A percentile compares a stretch with the other conserved stretches of the same genome.
These are phyloP conservation scores for Timema cristinae DNA, from an alignment of 2,888 invertebrate species.

Conservation along the genomic window DNA sequence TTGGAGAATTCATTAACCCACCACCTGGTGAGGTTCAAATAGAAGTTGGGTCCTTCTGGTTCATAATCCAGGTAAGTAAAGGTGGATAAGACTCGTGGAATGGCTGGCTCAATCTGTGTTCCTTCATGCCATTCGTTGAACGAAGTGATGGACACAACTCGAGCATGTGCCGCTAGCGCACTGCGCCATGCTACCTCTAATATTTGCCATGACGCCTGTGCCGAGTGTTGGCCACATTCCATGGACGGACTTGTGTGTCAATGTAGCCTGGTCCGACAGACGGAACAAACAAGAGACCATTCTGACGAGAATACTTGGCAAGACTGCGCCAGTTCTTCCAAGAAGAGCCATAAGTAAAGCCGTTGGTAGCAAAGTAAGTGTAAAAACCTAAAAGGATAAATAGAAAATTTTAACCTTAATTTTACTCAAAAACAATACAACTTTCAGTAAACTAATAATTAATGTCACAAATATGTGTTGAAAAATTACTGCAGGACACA, in stretches of 20 bases:
- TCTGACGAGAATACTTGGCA: conserved; percentile 52
- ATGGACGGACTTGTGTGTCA: conserved; percentile 59
- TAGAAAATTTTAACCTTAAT: too few species aligned
- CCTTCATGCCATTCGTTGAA: conserved; percentile 76
- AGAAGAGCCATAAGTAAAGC: conserved; percentile 60
- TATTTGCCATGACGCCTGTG: conserved; percentile 56
- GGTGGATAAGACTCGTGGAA: conserved; percentile 43
- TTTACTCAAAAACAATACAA: too few species aligned
- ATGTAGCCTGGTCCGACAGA: conserved; percentile 68
- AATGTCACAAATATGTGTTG: too few species aligned
- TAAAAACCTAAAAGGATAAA: conserved; percentile 52
- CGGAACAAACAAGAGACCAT: conserved; percentile 60
- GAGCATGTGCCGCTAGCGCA: conserved; percentile 54
- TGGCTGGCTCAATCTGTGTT: conserved; percentile 67
- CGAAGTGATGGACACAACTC: conserved; percentile 61
- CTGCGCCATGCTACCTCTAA: conserved; percentile 60
- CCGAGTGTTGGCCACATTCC: conserved; percentile 54
- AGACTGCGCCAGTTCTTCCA: conserved; percentile 54
- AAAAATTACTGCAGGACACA: too few species aligned
- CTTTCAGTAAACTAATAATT: too few species aligned
- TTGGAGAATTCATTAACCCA: conserved; percentile 54
- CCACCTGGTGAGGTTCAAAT: conserved; percentile 59
- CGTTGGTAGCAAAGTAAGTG: conserved; percentile 61
- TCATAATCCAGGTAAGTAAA: conserved; percentile 56
- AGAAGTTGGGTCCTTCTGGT: conserved; percentile 57